Evolutionary conservation across 92 coral and sea anemone species (phyloP), one percentile per base, ranked within the genome.

Genomic region (Metridium senile): DNA sequence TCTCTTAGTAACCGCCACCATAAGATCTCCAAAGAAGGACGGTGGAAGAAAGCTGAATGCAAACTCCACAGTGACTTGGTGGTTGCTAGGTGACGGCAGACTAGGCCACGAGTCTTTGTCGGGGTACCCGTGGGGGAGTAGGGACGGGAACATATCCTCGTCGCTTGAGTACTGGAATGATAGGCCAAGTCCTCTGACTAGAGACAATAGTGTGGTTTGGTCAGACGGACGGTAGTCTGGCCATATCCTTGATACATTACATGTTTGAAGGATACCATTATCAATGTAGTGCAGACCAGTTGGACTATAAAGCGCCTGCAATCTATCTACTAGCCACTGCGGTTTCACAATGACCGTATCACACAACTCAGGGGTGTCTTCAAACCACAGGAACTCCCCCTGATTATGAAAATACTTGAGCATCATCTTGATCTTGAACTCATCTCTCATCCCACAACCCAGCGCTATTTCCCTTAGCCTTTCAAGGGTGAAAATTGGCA

Each of bases 301-400:
- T 19, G 93, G 62, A 10, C 86, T 45, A 66, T 89, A 85, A 20
- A 92, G 83, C 28, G 81, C 76, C 27, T 89, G 74, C 47, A 92
- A 47, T 67, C 87, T 88, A 46, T 85, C 89, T 2, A 93, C 86
- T 27, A 92, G 74, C 97, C 97, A 92, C 45, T 81, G 82, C 1
- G 97, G 97, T 13, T 77, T 84, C 18, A 92, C 85, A 56, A 92
- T 85, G 43, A 92, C 90, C 1, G 83, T 74, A 32, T 89, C 97
- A 21, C 84, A 76, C 67, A 92, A 35, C 58, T 73, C 93, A 1
- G 91, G 91, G 71, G 89, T 84, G 68, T 92, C 97, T 75, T 90
- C 92, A 73, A 74, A 92, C 97, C 97, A 92, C 46, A 92, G 82
- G 29, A 92, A 89, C 72, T 92, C 97, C n/a, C 97, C 97, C 53